Percentiles rank a stretch among this genome's conserved stretches.
phyloP scores from a whole-genome alignment of 1,140 invertebrate genomes.

The Trichonephila inaurata region DNA sequence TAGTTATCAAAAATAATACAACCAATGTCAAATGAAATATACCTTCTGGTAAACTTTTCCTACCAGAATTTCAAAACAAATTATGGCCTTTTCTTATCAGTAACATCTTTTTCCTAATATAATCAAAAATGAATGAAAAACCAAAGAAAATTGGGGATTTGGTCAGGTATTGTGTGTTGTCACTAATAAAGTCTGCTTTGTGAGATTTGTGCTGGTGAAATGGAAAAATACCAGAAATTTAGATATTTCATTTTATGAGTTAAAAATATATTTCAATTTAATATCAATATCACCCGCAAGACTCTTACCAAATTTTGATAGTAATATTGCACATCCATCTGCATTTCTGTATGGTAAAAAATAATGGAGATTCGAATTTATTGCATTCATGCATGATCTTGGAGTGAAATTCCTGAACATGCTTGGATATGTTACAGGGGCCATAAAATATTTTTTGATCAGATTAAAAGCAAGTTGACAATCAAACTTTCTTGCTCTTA shows the following conservation, averaged over 20 bases:
- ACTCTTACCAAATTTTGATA: slow-evolving; percentile 65
- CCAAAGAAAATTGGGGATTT: too few relatives aligned
- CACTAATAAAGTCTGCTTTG: too few relatives aligned
- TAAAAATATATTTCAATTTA: neutral
- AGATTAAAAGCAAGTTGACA: slow-evolving; percentile 88
- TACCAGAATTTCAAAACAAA: too few relatives aligned
- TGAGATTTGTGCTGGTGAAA: too few relatives aligned
- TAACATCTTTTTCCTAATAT: too few relatives aligned
- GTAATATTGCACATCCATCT: slow-evolving; percentile 60
- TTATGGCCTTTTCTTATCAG: too few relatives aligned
- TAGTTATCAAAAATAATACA: too few relatives aligned
- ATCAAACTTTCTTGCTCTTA: slow-evolving; percentile 90
- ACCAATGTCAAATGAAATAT: too few relatives aligned
- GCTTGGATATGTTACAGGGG: slow-evolving; percentile 86
- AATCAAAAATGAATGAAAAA: too few relatives aligned
- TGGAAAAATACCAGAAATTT: too few relatives aligned
- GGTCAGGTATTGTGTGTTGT: too few relatives aligned
- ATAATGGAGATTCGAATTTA: slow-evolving; percentile 54
- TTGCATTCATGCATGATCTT: slow-evolving; percentile 50
- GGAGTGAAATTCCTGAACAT: slow-evolving; percentile 73
- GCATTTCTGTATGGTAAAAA: slow-evolving; percentile 64
- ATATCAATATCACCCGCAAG: neutral
- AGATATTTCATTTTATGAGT: neutral
- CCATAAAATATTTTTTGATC: slow-evolving; percentile 89
- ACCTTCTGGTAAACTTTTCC: too few relatives aligned